These are phyloP conservation scores for Condylostylus longicornis DNA, from an alignment of 1,140 invertebrate genomes.

Conservation along the genomic window DNA sequence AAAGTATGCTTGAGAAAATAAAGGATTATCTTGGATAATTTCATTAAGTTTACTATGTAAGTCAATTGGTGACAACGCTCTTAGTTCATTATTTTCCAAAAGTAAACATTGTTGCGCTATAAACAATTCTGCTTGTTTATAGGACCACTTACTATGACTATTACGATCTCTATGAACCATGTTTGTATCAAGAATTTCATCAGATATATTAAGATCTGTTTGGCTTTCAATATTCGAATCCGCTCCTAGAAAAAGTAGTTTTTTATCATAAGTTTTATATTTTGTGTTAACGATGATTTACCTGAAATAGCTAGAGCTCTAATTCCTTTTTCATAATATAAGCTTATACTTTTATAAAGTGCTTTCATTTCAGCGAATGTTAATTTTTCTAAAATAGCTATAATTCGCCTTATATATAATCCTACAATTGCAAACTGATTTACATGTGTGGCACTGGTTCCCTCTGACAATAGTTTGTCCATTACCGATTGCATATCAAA, in stretches of 20 bases:
- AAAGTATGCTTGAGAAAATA: constrained; percentile 78
- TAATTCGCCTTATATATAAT: constrained; percentile 62
- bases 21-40: constrained; percentile 63
- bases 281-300: neutral
- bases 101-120: constrained; percentile 70
- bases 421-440: constrained; percentile 43
- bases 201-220: too few relatives aligned
- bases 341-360: constrained; percentile 48
- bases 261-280: neutral
- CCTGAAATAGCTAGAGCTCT: neutral
- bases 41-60: constrained; percentile 61
- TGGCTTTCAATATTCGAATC: constrained; percentile 13
- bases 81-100: constrained; percentile 62
- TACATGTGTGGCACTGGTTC: constrained; percentile 18
- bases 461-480: constrained; percentile 21
- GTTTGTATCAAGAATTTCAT: constrained; percentile 5
- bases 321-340: constrained; percentile 42
- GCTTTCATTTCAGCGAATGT: constrained; percentile 62
- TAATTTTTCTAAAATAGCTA: constrained; percentile 64
- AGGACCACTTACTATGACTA: constrained; percentile 52
- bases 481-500: constrained; percentile 38
- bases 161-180: constrained; percentile 9
- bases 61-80: constrained; percentile 56
- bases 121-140: constrained; percentile 73
- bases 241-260: neutral